Conservation (phyloP, 1,140 invertebrate species). For the Ephestia elutella region DNA sequence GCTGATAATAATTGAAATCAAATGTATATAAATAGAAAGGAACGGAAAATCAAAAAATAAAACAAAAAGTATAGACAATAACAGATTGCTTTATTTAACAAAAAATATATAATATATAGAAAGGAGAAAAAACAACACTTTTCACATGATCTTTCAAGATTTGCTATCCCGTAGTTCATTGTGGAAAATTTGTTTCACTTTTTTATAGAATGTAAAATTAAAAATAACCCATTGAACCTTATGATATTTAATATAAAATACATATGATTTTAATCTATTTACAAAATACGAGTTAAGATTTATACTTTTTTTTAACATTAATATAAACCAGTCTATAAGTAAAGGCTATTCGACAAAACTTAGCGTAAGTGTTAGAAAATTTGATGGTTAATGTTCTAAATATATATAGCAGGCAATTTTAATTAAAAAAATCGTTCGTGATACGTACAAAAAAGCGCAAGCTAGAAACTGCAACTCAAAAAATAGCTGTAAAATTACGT, state of each 20-base stretch:
- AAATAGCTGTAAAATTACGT: slow-evolving; percentile 14
- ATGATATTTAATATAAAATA: slow-evolving; percentile 71
- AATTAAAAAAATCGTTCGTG: slow-evolving; percentile 26
- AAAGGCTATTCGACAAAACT: slow-evolving; percentile 72
- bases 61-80: slow-evolving; percentile 68
- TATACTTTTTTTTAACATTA: slow-evolving; percentile 64
- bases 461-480: slow-evolving; percentile 28
- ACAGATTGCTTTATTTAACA: slow-evolving; percentile 74
- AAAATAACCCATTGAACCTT: slow-evolving; percentile 72
- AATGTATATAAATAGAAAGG: slow-evolving; percentile 21
- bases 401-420: slow-evolving; percentile 66
- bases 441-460: slow-evolving; percentile 26
- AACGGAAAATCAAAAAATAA: slow-evolving; percentile 50
- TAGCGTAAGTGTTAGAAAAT: slow-evolving; percentile 69
- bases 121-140: slow-evolving; percentile 61
- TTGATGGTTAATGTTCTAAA: slow-evolving; percentile 60
- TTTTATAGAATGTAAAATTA: slow-evolving; percentile 71
- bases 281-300: slow-evolving; percentile 72
- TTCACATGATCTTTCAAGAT: slow-evolving; percentile 50
- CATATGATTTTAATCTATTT: slow-evolving; percentile 71
- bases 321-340: slow-evolving; percentile 72
- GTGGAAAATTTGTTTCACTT: slow-evolving; percentile 55
- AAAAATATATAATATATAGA: slow-evolving; percentile 74
- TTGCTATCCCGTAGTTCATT: slow-evolving; percentile 26
- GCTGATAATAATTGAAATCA: slow-evolving; percentile 17